Evolutionary conservation across 2,113 vertebrate genomes (phyloP).

Genomic region (Abramis brama): DNA sequence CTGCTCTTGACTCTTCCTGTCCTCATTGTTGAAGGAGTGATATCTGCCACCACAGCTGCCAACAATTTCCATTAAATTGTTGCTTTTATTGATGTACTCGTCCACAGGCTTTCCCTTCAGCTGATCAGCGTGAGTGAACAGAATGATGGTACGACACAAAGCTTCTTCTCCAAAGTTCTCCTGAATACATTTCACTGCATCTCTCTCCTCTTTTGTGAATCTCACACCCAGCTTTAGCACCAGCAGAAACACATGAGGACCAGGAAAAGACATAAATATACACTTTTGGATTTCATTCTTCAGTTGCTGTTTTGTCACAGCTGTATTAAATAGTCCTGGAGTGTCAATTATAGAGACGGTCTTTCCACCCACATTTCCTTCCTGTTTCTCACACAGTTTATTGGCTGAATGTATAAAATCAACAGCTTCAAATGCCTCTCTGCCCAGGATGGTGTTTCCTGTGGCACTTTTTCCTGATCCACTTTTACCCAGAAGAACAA

Average conservation of each 20-base stretch:
- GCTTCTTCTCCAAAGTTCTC: neutral
- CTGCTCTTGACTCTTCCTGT: neutral
- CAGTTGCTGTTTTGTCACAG: neutral
- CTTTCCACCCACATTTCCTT: neutral
- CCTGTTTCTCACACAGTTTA: neutral
- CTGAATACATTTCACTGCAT: neutral
- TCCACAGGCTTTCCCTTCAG: neutral
- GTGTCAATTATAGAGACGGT: neutral
- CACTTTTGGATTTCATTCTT: neutral
- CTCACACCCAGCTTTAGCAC: neutral
- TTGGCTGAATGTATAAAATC: neutral
- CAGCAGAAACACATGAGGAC: neutral
- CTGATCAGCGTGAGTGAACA: neutral
- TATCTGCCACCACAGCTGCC: neutral
- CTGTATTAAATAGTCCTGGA: neutral
- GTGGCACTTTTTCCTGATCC: neutral
- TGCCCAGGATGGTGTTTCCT: slow-evolving; percentile 3
- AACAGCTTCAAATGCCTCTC: neutral
- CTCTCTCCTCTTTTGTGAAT: neutral
- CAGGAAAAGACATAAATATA: neutral
- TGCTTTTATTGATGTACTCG: neutral
- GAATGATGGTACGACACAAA: neutral
- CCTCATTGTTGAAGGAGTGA: neutral
- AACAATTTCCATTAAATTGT: neutral
- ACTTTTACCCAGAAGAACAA: neutral